These are phyloP conservation scores for Nyctereutes procyonoides DNA, from an alignment of 2,113 vertebrate species.

Conservation along the genomic window DNA sequence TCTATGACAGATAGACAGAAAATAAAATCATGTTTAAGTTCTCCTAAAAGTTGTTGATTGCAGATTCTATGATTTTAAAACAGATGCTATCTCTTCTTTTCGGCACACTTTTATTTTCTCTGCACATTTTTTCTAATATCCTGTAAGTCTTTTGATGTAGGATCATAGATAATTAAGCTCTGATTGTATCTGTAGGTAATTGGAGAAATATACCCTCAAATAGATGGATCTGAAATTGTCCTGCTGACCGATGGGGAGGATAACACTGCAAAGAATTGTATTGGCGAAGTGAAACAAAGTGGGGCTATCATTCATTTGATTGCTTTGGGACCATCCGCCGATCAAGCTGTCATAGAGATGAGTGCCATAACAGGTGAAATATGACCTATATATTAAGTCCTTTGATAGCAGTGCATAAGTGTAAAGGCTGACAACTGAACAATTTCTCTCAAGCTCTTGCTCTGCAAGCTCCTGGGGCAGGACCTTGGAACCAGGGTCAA, in stretches of 20 bases:
- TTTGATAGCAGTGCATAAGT: neutral
- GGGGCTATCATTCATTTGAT: slow-evolving; percentile 81
- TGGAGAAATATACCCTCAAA: rapidly evolving
- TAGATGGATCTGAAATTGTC: slow-evolving; percentile 79
- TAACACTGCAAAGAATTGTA: rapidly evolving
- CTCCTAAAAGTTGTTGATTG: neutral
- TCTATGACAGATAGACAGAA: neutral
- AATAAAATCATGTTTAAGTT: neutral
- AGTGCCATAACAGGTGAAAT: slow-evolving; percentile 72
- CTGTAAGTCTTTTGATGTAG: neutral
- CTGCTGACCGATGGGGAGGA: slow-evolving; percentile 85
- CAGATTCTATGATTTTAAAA: neutral
- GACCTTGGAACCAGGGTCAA: neutral
- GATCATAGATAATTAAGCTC: neutral
- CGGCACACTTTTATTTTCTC: neutral
- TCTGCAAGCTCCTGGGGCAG: neutral
- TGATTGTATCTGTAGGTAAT: slow-evolving; percentile 65
- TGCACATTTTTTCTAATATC: neutral
- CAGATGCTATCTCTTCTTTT: neutral
- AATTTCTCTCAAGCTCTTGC: neutral
- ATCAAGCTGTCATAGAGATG: slow-evolving; percentile 46
- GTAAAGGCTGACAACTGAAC: neutral
- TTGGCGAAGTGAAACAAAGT: slow-evolving; percentile 68
- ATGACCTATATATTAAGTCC: neutral
- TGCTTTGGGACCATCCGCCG: slow-evolving; percentile 78